Evolutionary conservation across 2,113 vertebrate species (phyloP).

Genomic region (Vidua macroura): DNA sequence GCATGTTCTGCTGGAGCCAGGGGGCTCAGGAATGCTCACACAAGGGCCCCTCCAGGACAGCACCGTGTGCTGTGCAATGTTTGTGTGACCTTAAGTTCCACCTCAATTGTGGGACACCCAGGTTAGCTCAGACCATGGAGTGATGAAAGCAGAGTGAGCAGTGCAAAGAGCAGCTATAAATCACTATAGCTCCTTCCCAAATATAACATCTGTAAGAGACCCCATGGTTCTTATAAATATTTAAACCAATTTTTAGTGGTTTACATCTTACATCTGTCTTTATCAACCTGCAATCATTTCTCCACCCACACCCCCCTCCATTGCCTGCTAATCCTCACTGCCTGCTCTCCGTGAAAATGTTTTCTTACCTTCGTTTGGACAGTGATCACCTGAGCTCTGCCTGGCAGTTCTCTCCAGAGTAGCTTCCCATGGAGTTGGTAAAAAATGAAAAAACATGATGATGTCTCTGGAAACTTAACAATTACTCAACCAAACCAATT

Average conservation of each 20-base stretch:
- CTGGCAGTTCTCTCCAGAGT: neutral
- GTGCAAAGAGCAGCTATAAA: conserved; percentile 38
- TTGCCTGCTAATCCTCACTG: conserved; percentile 33
- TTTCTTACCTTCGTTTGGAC: conserved; percentile 23
- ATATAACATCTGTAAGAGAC: conserved; percentile 35
- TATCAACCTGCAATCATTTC: conserved; percentile 16
- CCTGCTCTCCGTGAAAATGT: conserved; percentile 26
- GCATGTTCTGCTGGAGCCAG: neutral
- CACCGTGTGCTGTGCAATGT: fast-evolving
- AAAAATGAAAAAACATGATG: neutral
- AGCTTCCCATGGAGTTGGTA: neutral
- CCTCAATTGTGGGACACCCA: neutral
- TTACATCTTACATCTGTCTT: conserved; percentile 51
- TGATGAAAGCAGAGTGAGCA: neutral
- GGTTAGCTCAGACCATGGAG: neutral
- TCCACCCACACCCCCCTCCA: neutral
- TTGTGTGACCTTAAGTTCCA: neutral
- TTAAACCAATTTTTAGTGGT: conserved; percentile 56
- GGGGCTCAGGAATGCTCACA: neutral
- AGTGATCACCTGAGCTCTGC: neutral
- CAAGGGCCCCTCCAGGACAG: neutral
- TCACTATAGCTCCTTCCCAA: conserved; percentile 51
- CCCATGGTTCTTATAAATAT: conserved; percentile 39
- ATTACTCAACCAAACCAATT: neutral
- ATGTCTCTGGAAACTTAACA: neutral